A percentile compares a stretch with the other conserved stretches of the same genome.
These are phyloP conservation scores for Macrocentrus cingulum DNA, from an alignment of 1,140 invertebrate genomes.

Conservation along the genomic window DNA sequence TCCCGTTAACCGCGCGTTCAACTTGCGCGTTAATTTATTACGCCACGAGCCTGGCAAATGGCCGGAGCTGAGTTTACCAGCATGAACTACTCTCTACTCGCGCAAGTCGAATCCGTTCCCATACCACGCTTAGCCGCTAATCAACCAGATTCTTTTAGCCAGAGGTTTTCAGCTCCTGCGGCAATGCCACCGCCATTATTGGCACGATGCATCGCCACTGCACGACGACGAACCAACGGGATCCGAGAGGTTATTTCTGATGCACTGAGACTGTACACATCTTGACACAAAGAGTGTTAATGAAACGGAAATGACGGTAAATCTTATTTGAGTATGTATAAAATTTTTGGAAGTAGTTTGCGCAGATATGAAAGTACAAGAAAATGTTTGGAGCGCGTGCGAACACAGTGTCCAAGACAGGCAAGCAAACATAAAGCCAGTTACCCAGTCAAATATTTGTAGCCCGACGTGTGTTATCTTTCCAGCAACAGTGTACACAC, in stretches of 20 bases:
- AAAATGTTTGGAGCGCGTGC: background rate
- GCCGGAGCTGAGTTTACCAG: slow-evolving; percentile 53
- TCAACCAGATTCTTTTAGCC: too few relatives aligned
- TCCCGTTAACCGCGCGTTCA: slow-evolving; percentile 48
- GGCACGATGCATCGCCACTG: background rate
- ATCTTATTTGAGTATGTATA: too few relatives aligned
- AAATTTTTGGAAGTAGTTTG: background rate
- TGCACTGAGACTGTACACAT: too few relatives aligned
- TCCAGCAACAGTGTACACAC: slow-evolving; percentile 35
- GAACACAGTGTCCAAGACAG: slow-evolving; percentile 12
- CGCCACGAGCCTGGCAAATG: slow-evolving; percentile 36
- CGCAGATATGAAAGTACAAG: background rate
- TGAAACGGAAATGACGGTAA: too few relatives aligned
- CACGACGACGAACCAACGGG: too few relatives aligned
- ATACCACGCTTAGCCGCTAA: background rate
- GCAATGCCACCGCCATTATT: slow-evolving; percentile 13
- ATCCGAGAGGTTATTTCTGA: too few relatives aligned
- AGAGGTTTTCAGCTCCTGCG: too few relatives aligned
- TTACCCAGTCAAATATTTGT: slow-evolving; percentile 57
- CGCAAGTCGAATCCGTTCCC: too few relatives aligned
- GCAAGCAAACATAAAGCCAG: slow-evolving; percentile 43
- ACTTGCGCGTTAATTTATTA: slow-evolving; percentile 51
- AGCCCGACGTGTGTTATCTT: slow-evolving; percentile 43
- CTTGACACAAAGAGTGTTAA: too few relatives aligned
- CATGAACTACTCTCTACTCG: slow-evolving; percentile 53